Evolutionary conservation across 1,140 invertebrate genomes (phyloP), one percentile per base, ranked within the genome.

Genomic region (Lysiphlebus fabarum): DNA sequence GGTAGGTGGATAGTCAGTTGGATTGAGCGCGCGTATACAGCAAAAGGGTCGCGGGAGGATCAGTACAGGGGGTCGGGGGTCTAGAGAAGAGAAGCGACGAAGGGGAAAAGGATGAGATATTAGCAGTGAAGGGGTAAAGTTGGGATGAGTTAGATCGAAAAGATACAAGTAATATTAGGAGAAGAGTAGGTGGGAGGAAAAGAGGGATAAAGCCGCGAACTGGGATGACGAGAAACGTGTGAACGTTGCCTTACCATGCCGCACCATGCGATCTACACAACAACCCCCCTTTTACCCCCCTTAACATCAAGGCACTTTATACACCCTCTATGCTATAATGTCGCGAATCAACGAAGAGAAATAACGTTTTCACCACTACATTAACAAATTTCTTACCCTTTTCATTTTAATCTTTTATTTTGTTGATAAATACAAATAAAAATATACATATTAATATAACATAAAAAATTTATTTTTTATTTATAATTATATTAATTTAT

Each of bases 231-330:
- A 14, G 64, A 70, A 72, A 73, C 70, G 72, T 72, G 73, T 73
- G 71, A 76, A 75, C 71, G 71, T 72, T 68, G 72, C 67, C 73
- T 73, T 70, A 70, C 72, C 69, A 69, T 66, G 70, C 66, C 67
- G 62, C 67, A 62, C 67, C 38, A 34, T 33, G 7, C 8, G 43
- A n/a, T 56, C 11, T 42, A 56, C 45, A 48, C 47, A 48, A 17
- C 34, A 9, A 34, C 49, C 12, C 37, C 49, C 49, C 17, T 34
- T 63, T 60, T 57, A 43, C 47, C 56, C 54, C 56, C 58, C 61
- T 54, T 49, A 34, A 12, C 45, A 47, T 9, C 10, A 40, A 58
- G 14, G 6, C 17, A 44, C 12, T 50, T 53, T 58, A 41, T 56
- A 38, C 51, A 43, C 38, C 34, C 42, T 4, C 17, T 26, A n/a